Base-by-base conservation (phyloP, 2,113 vertebrate genomes). In the Connochaetes taurinus region DNA sequence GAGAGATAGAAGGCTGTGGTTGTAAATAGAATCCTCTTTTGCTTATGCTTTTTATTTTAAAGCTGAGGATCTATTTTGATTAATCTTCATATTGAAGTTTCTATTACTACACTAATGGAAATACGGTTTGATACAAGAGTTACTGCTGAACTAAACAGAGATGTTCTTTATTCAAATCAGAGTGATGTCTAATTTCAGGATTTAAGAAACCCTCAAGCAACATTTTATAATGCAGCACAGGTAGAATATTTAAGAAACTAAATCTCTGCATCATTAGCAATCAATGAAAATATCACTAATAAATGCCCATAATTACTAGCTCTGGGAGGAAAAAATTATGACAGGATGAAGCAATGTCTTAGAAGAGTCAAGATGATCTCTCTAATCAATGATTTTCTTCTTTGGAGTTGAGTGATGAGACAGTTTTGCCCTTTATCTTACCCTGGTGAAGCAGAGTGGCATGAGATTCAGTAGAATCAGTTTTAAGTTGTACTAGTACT, bases 221-320 rank as follows among this genome's bases (percentile, higher is more conserved):
- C 12, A 81, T 88, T 97, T 98, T 78, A 84, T 55, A 85, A 96
- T 64, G 23, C 45, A 98, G 13, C 19, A 36, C 82, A 93, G 93
- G 45, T 50, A 97, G 78, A 25, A 25, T 27, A 80, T 95, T 96
- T 90, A 83, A 80, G 40, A 95, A 82, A 94, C 12, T 71, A 97
- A 98, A 96, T 95, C 15, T 92, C 33, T 82, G 94, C 27, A 96
- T 98, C 74, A 40, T 95, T 98, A 96, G 50, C 67, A 93, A 94
- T 94, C 12, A 60, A 15, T 92, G 95, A 91, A 96, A 97, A 98
- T 98, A 94, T 94, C 95, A 89, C 64, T 95, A 96, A 92, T 95
- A 95, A 91, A 95, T 97, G 87, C 4, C 53, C 87, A 62, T 81
- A 96, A 97, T 96, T 86, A 91, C 60, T 91, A 88, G 62, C 47